These are phyloP conservation scores for Heliconius sara DNA, from an alignment of 2,888 invertebrate genomes.

Conservation along the genomic window DNA sequence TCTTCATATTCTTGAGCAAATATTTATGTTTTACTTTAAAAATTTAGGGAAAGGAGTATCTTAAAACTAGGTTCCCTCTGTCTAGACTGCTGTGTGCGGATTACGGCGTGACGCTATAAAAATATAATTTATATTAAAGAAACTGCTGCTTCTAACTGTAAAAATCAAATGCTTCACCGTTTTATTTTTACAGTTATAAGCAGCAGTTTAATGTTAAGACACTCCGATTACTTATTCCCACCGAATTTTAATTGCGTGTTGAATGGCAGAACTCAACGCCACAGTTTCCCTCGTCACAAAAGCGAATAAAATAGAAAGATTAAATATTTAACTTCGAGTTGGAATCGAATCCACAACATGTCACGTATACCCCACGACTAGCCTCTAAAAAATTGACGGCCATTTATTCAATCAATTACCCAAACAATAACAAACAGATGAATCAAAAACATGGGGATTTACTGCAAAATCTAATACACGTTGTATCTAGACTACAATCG, in stretches of 20 bases:
- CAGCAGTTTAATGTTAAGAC: too few species aligned
- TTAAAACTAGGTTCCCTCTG: too few species aligned
- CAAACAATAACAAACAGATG: slow-evolving; percentile 15
- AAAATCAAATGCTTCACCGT: too few species aligned
- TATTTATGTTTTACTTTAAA: neutral
- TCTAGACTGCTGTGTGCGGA: too few species aligned
- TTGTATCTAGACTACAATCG: slow-evolving; percentile 45
- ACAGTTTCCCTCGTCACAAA: neutral
- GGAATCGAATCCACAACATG: neutral
- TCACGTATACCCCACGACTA: neutral
- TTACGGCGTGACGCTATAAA: too few species aligned
- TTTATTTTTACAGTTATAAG: too few species aligned
- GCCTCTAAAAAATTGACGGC: neutral
- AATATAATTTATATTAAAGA: too few species aligned
- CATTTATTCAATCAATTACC: slow-evolving; percentile 36
- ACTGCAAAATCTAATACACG: slow-evolving; percentile 30
- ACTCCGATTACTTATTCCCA: too few species aligned
- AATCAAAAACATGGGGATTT: slow-evolving; percentile 12
- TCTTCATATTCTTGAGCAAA: slow-evolving; percentile 2
- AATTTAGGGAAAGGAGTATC: neutral
- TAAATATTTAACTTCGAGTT: neutral
- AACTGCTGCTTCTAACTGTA: too few species aligned
- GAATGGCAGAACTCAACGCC: neutral
- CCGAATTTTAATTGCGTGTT: too few species aligned
- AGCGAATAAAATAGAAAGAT: neutral